Percentiles rank a stretch among this genome's conserved stretches.
Conservation (phyloP, 35 echinoderm and acorn worm species). For the Hemicentrotus pulcherrimus region DNA sequence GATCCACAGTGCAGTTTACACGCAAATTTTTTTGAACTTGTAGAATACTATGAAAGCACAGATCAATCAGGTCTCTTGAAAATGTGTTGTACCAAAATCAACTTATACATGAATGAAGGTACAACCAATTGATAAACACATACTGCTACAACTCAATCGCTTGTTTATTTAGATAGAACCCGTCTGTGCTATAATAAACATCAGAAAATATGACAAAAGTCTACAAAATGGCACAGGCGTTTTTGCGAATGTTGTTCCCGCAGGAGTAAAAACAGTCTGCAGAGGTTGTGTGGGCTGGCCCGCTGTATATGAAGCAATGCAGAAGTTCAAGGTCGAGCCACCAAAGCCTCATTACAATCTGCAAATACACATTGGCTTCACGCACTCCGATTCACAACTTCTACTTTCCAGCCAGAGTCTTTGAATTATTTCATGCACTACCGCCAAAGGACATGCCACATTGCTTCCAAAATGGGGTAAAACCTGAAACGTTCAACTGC, state of each 20-base stretch:
- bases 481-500: neutral
- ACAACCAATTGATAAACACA: too few species aligned
- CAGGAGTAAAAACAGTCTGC: neutral
- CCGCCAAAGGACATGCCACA: neutral
- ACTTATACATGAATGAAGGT: too few species aligned
- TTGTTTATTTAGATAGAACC: too few species aligned
- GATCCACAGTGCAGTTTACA: too few species aligned
- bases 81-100: too few species aligned
- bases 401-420: neutral
- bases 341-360: conserved; percentile 3
- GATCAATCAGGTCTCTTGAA: too few species aligned
- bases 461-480: neutral
- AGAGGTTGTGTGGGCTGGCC: neutral
- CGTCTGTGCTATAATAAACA: neutral
- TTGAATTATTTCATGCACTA: neutral
- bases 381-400: neutral
- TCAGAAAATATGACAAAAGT: neutral
- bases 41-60: too few species aligned
- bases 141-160: too few species aligned
- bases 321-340: neutral
- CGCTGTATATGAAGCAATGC: neutral
- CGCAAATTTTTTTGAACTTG: too few species aligned
- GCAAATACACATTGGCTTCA: neutral
- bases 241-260: too few species aligned
- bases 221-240: neutral